phyloP scores from a whole-genome alignment of 2,797 vertebrate species.

The Monodelphis domestica region DNA sequence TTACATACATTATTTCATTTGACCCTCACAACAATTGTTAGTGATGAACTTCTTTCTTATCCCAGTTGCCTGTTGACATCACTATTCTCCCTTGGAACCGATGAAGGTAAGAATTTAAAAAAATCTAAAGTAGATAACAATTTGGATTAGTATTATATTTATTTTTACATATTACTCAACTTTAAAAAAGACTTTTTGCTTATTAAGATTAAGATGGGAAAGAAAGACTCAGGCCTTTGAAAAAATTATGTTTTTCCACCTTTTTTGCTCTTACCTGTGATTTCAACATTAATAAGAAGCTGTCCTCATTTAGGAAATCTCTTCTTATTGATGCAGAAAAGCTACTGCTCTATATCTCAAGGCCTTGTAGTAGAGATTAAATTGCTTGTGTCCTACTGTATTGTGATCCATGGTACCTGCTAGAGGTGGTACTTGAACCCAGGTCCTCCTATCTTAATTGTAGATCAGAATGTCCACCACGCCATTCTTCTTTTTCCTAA shows the following conservation, averaged over 20 bases:
- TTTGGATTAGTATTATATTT: constrained; percentile 43
- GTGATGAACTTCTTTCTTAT: constrained; percentile 3
- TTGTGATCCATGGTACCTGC: not conserved
- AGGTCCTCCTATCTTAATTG: not conserved
- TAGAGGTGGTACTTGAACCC: not conserved
- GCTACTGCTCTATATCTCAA: not conserved
- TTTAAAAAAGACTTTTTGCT: constrained; percentile 67
- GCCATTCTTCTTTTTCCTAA: not conserved
- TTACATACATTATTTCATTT: not conserved
- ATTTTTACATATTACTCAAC: constrained; percentile 51
- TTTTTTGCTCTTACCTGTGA: not conserved
- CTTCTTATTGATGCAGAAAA: not conserved
- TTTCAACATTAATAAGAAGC: not conserved
- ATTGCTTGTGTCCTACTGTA: not conserved
- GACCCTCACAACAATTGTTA: not conserved
- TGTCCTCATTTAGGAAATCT: not conserved
- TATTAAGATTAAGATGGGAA: constrained; percentile 46
- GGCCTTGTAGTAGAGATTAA: not conserved
- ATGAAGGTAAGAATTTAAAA: too few relatives aligned
- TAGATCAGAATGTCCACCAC: not conserved
- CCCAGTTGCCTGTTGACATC: constrained; percentile 19
- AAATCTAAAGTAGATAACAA: constrained; percentile 36
- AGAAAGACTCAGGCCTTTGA: constrained; percentile 50
- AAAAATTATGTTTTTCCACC: constrained; percentile 13
- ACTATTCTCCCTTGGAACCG: too few relatives aligned